Evolutionary conservation across 2,797 vertebrate genomes (phyloP), one percentile per base, ranked within the genome.

Genomic region (Molossus alvarezi): DNA sequence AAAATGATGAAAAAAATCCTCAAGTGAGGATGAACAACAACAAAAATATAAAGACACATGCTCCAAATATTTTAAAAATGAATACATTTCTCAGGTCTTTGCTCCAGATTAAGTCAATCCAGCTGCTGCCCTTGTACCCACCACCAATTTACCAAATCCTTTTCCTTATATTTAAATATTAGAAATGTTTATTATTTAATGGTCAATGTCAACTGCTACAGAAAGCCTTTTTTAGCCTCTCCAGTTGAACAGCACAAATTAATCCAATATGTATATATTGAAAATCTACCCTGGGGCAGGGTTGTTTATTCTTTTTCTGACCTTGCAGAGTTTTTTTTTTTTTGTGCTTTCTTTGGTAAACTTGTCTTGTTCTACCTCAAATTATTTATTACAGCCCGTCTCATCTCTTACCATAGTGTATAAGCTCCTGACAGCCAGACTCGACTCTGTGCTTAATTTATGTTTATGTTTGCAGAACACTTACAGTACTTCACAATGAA

Each of bases 111-210:
- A 82, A 57, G 33, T 51, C 55, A 20, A 27, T 95, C 2, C 33
- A 90, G 60, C 27, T 79, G 45, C 27, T 91, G n/a, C 12, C 62
- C 37, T 51, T 82, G 23, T 69, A 85, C 17, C 27, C 79, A 21
- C 29, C n/a, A 62, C 5, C 62, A 37, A 82, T 76, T 95, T 95
- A 76, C 65, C 45, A 82, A 73, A 88, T 93, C 37, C 6, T 14
- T 93, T 57, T 9, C 67, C 29, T 92, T 81, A 25, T 69, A 80
- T 71, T 86, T 76, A 91, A 93, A 87, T 72, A 65, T n/a, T 81
- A 84, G n/a, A 9, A 33, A 92, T 60, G 83, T 7, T 64, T 23
- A 9, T 86, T 41, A 83, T 60, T 79, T 88, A 73, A 86, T 79
- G 37, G 2, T 9, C 69, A 48, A 29, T 20, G 25, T 53, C 72